Base-by-base conservation (phyloP, 2,888 invertebrate species). In the Pyrrhosoma nymphula region DNA sequence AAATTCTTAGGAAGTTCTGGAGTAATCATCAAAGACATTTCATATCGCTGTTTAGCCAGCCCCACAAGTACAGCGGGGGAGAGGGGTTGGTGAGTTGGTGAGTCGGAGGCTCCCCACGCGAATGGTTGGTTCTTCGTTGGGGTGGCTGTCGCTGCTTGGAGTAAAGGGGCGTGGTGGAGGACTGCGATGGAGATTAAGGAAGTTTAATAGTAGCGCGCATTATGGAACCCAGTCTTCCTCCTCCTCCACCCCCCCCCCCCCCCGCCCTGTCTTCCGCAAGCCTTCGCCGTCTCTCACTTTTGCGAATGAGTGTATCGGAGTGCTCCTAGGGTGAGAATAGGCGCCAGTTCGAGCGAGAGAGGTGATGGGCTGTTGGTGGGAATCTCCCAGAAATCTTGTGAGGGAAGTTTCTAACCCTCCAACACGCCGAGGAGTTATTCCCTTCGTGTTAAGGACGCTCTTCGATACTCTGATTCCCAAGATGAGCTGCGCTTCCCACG, bases 201-300 rank as follows among this genome's bases (percentile, higher is more conserved):
- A 93, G 93, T 93, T 93, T 93, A 93, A 93, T 93, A 93, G 56
- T 93, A 69, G 60, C 16, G 60, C 93, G 93, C 93, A 93, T 93
- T 93, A 93, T 93, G 69, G 75, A 69, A 69, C 93, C 47, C 47
- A 47, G 47, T 47, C 47, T 47, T 47, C 47, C 47, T 8, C 8
- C 90, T 8, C 47, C 47, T 0, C 10, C 88, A n/a, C n/a, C n/a
- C n/a, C 47, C 47, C 8, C 90, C 47, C 47, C 47, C 12, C 10
- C 88, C 55, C 14, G 4, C 93, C n/a, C 47, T 47, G 63, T 35
- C 39, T 26, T 35, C 91, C 60, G 63, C 69, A 69, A 69, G 93
- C 69, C 69, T 75, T 16, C 69, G 69, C 93, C 91, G 39, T 91
- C 26, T 30, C 63, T 91, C 60, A 63, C 55, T 26, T n/a, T n/a